Evolutionary conservation across 2,797 vertebrate species (phyloP).

Genomic region (Benthosema pterotum): DNA sequence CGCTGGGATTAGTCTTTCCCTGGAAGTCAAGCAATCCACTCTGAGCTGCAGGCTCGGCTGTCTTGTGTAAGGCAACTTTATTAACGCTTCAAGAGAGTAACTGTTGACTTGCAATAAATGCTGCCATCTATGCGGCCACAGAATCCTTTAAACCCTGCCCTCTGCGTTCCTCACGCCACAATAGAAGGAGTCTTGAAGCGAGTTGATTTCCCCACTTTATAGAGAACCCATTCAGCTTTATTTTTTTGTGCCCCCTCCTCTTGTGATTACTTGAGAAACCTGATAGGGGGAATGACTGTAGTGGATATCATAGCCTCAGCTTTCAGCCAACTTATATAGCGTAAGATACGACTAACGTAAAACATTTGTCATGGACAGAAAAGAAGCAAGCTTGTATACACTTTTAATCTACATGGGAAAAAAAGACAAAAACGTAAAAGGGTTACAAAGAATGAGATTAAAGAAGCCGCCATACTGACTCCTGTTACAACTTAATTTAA

Average conservation of each 20-base stretch:
- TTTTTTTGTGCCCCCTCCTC: not conserved
- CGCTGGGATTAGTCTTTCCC: conserved; percentile 35
- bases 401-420: conserved; percentile 25
- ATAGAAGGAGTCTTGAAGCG: conserved; percentile 30
- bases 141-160: conserved; percentile 39
- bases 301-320: conserved; percentile 18
- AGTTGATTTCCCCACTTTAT: conserved; percentile 9
- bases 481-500: conserved; percentile 22
- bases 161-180: conserved; percentile 22
- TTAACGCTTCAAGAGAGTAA: conserved; percentile 28
- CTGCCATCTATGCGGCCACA: conserved; percentile 16
- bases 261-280: conserved; percentile 20
- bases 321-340: conserved; percentile 31
- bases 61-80: conserved; percentile 24
- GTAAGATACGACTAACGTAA: conserved; percentile 27
- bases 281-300: conserved; percentile 27
- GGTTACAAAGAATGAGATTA: conserved; percentile 6
- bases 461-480: not conserved
- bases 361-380: conserved; percentile 37
- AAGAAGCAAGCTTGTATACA: conserved; percentile 31
- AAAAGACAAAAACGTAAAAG: conserved; percentile 3
- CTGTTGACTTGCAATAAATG: conserved; percentile 26
- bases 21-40: conserved; percentile 37
- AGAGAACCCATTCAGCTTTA: not conserved
- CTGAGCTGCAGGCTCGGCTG: conserved; percentile 18